Base-by-base conservation (phyloP, 1,140 invertebrate genomes). In the Diprion similis region DNA sequence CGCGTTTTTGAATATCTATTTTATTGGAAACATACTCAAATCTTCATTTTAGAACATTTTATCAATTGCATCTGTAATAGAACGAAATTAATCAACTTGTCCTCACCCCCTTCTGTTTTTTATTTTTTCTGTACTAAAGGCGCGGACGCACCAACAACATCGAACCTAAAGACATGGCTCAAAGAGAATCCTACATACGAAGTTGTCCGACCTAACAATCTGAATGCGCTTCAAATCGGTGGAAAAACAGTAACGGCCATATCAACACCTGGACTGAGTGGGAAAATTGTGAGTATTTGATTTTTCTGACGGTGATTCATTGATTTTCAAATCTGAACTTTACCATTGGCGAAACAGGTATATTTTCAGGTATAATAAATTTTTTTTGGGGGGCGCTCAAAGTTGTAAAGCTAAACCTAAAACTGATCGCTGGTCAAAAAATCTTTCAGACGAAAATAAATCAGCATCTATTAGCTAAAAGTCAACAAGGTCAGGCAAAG, bases 131-230 rank as follows among this genome's bases (percentile, higher is more conserved):
- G 73, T 66, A 47, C 83, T 81, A 68, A 70, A 90, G 95, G 95
- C 37, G 86, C 90, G 1, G 92, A 93, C 81, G 95, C 95, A 67
- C 96, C 96, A 7, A 94, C 92, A 17, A 90, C 92, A 19, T 90
- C 91, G 37, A 94, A 94, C 84, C 87, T 98, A 10, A 92, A 94
- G 81, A 89, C 91, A 10, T 98, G 95, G 95, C 87, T 98, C 9
- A 92, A 94, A 82, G 92, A 94, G 73, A 93, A 98, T 91, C 95
- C 95, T 15, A 93, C 93, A 0, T 98, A 92, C 87, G 94, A 97
- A 87, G 93, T 96, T 1, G 89, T 96, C 1, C 89, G 92, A 73
- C 91, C 94, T 0, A 92, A 91, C 65, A 90, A 84, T 79, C 81
- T 80, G 46, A 90, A 80, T 81, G 86, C 84, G 67, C 77, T 81